Base-by-base conservation (phyloP, 2,797 vertebrate species). In the Thamnophis elegans region DNA sequence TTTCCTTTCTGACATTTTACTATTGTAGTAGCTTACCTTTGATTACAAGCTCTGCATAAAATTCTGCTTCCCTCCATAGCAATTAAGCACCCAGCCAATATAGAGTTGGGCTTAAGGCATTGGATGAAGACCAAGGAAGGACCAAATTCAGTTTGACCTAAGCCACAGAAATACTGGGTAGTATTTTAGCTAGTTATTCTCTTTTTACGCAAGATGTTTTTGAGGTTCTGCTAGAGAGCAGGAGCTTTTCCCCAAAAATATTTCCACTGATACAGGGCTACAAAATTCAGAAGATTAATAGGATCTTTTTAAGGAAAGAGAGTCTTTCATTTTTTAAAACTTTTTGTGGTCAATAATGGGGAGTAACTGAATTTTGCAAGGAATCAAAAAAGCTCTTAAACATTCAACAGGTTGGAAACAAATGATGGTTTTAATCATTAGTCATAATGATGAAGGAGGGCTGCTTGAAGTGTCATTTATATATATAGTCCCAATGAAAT, bases 21-120 rank as follows among this genome's bases (percentile, higher is more conserved):
- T 98, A 51, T 97, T 95, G 95, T 94, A 94, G 97, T 96, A 97
- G 94, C 96, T 94, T 95, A 94, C 95, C 94, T 96, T 89, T 97
- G 97, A 97, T 97, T 95, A 56, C 94, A 94, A 94, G 89, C 92
- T 96, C 95, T 96, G 91, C 88, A 94, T 91, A 94, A 94, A 94
- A 1, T 14, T 28, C 85, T 89, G 96, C 93, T 96, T 96, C 55
- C 96, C 96, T 94, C 94, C 96, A 82, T 94, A 95, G 9, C 28
- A 94, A 95, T 93, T 85, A 93, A 96, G 85, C 62, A 86, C 65
- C 14, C 65, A 32, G n/a, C 6, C n/a, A 73, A 36, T 73, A 73
- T 73, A 36, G 14, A 32, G 6, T 8, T 18, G 65, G 6, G 16
- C n/a, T 73, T 73, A 73, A 73, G 32, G 65, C 32, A 36, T 36